Conservation (phyloP, 2,888 invertebrate genomes). For the Alsophila aescularia region DNA sequence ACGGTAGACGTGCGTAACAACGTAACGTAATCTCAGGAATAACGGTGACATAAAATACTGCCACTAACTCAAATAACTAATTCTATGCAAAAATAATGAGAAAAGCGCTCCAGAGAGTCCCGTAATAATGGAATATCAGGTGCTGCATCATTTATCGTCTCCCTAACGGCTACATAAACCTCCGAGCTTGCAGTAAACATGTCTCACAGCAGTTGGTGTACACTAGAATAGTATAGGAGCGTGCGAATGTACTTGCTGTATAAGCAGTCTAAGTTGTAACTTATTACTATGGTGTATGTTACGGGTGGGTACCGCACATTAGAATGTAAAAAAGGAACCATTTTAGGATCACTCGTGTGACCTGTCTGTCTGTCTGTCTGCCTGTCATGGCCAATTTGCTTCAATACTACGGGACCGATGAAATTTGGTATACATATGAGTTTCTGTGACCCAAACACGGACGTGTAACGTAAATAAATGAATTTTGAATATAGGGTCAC, state of each 20-base stretch:
- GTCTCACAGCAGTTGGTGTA: not conserved
- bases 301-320: too few species aligned
- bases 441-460: too few species aligned
- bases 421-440: too few species aligned
- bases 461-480: too few species aligned
- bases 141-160: conserved; percentile 7
- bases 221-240: not conserved
- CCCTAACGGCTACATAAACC: conserved; percentile 5
- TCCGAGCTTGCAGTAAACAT: conserved; percentile 3
- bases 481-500: too few species aligned
- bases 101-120: not conserved
- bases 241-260: not conserved
- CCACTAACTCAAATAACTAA: not conserved
- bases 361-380: too few species aligned
- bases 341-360: too few species aligned
- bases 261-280: not conserved
- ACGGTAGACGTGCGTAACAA: too few species aligned
- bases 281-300: not conserved
- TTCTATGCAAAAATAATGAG: conserved; percentile 4
- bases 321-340: too few species aligned
- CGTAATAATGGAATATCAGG: conserved; percentile 1
- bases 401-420: too few species aligned
- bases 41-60: not conserved
- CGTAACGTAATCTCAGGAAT: too few species aligned
- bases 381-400: too few species aligned